phyloP scores from a whole-genome alignment of 2,113 vertebrate genomes.

The Heterotilapia buettikoferi region DNA sequence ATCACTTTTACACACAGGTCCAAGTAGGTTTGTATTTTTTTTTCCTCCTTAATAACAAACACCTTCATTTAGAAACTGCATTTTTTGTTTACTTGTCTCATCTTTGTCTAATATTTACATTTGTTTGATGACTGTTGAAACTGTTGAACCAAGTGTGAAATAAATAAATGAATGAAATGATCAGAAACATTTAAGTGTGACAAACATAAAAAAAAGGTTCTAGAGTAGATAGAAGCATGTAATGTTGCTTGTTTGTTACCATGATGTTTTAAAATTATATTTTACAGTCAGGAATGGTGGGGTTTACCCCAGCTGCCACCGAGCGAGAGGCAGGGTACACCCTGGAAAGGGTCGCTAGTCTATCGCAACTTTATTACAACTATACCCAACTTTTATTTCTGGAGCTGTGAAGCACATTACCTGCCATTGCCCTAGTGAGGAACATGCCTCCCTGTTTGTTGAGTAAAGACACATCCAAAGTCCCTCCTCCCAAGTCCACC shows the following conservation, averaged over 20 bases:
- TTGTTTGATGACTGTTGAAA: background rate
- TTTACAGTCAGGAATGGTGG: background rate
- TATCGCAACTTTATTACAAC: background rate
- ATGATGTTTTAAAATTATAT: background rate
- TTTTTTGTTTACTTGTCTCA: background rate
- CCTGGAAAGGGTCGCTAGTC: background rate
- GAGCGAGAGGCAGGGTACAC: background rate
- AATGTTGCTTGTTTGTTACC: background rate
- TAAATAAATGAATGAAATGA: background rate
- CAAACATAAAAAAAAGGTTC: background rate
- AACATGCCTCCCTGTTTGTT: slow-evolving; percentile 99
- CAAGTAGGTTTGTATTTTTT: background rate
- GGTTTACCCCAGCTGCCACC: background rate
- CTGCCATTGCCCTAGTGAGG: slow-evolving; percentile 95
- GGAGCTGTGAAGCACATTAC: slow-evolving; percentile 59
- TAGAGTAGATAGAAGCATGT: background rate
- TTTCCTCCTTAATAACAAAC: background rate
- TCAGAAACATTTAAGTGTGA: background rate
- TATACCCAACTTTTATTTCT: background rate
- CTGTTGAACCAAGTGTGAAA: background rate
- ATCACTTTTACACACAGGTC: background rate
- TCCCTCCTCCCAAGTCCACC: slow-evolving; percentile 95
- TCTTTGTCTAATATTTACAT: background rate
- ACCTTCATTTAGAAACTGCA: background rate
- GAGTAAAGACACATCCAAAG: slow-evolving; percentile 91